A percentile compares a stretch with the other conserved stretches of the same genome.
Conservation (phyloP, 1,140 invertebrate genomes). For the Ceratitis capitata region DNA sequence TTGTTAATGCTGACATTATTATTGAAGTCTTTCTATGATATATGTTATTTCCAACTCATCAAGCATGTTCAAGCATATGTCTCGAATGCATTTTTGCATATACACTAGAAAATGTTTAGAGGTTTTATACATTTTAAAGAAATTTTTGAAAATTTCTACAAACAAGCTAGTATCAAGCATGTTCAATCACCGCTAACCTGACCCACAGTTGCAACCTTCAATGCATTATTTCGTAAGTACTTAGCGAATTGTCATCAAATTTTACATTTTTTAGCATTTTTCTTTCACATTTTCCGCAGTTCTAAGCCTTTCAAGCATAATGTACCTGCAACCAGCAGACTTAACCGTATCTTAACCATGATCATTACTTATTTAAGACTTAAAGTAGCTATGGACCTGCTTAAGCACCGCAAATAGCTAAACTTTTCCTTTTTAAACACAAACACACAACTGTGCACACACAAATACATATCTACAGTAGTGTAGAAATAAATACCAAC, state of each 20-base stretch:
- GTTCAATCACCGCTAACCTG: neutral
- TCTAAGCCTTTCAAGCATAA: neutral
- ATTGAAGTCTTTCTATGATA: too few species aligned
- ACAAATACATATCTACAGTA: neutral
- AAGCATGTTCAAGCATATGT: too few species aligned
- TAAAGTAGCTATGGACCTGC: neutral
- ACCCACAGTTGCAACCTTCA: neutral
- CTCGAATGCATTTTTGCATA: too few species aligned
- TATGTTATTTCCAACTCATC: too few species aligned
- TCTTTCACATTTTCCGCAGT: neutral
- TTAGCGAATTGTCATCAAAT: constrained; percentile 13
- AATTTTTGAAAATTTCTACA: neutral
- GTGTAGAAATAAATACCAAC: neutral
- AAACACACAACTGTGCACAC: neutral
- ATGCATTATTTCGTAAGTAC: constrained; percentile 14
- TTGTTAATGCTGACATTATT: too few species aligned
- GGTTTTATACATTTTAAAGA: too few species aligned
- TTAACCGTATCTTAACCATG: neutral
- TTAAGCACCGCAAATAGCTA: neutral
- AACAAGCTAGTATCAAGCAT: neutral
- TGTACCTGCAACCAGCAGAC: neutral
- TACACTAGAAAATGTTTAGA: too few species aligned
- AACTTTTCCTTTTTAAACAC: neutral
- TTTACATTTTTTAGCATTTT: neutral
- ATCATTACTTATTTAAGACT: constrained; percentile 33